phyloP scores from a whole-genome alignment of 2,113 vertebrate species.

The Reinhardtius hippoglossoides region DNA sequence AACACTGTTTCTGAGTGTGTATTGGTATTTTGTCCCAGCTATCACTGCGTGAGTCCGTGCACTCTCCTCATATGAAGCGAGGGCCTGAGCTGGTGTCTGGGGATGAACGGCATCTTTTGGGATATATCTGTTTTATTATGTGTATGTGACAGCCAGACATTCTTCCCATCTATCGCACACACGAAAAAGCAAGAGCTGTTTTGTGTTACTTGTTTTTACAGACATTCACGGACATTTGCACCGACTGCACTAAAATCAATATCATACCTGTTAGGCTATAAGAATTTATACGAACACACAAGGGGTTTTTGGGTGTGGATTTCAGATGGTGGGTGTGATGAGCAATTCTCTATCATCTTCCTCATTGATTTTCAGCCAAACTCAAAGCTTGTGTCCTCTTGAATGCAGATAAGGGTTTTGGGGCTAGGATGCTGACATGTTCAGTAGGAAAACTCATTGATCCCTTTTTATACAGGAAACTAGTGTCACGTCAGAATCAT shows the following conservation, averaged over 20 bases:
- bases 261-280: slow-evolving; percentile 44
- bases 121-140: slow-evolving; percentile 66
- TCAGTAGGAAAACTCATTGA: slow-evolving; percentile 32
- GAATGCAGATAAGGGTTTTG: slow-evolving; percentile 20
- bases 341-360: slow-evolving; percentile 28
- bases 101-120: slow-evolving; percentile 64
- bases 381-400: slow-evolving; percentile 24
- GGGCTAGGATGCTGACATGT: slow-evolving; percentile 23
- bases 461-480: slow-evolving; percentile 23
- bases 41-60: slow-evolving; percentile 29
- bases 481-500: background rate
- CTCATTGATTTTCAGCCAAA: slow-evolving; percentile 53
- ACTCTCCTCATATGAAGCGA: slow-evolving; percentile 38
- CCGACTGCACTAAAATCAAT: slow-evolving; percentile 64
- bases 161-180: slow-evolving; percentile 56
- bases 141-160: slow-evolving; percentile 64
- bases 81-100: slow-evolving; percentile 57
- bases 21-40: slow-evolving; percentile 8
- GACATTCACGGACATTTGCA: slow-evolving; percentile 53
- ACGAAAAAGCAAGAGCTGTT: slow-evolving; percentile 48
- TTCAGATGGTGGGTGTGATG: slow-evolving; percentile 51
- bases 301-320: slow-evolving; percentile 28
- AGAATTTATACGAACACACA: slow-evolving; percentile 29
- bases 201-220: slow-evolving; percentile 23
- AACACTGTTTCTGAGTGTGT: slow-evolving; percentile 29